Base-by-base conservation (phyloP, 2,113 vertebrate species). In the Spea bombifrons region DNA sequence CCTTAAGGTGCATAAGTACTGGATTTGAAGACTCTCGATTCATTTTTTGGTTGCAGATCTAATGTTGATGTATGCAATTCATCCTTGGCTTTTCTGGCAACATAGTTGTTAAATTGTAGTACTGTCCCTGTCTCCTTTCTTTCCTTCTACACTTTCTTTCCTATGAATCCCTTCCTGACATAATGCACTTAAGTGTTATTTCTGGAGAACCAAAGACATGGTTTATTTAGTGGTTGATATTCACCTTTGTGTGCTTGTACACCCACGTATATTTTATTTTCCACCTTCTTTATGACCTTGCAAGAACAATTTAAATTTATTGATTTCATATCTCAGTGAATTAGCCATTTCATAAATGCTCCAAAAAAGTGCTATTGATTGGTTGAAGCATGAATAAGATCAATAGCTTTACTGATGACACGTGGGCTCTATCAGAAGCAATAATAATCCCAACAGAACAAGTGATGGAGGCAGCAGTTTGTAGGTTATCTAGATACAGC, bases 351-450 rank as follows among this genome's bases (percentile, higher is more conserved):
- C n/a, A 70, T 50, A 49, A 70, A 49, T 70, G 67, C 8, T 71
- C 17, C 69, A n/a, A 71, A 71, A 68, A 71, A 53, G 69, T 71
- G n/a, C n/a, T 55, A 71, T 71, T 71, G 69, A 71, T 71, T 71
- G 17, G 10, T 4, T 52, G 69, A 71, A 16, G 17, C n/a, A 53
- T 71, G n/a, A 8, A 7, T 71, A 16, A 53, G 69, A 71, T 71
- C 69, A 53, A 71, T 71, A 53, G 69, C 50, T 16, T 50, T 53
- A 53, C 49, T 12, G 43, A 53, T 71, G n/a, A 45, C 30, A 55
- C 48, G 12, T 50, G 7, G 13, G 44, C 50, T 10, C 30, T 16
- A 30, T 71, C 47, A 50, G 3, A 71, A 43, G 13, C 49, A 71
- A 55, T 71, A 71, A 53, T 53, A 71, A 53, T 52, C 68, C 68